Evolutionary conservation across 2,113 vertebrate species (phyloP), one percentile per base, ranked within the genome.

Genomic region (Barbus barbus): DNA sequence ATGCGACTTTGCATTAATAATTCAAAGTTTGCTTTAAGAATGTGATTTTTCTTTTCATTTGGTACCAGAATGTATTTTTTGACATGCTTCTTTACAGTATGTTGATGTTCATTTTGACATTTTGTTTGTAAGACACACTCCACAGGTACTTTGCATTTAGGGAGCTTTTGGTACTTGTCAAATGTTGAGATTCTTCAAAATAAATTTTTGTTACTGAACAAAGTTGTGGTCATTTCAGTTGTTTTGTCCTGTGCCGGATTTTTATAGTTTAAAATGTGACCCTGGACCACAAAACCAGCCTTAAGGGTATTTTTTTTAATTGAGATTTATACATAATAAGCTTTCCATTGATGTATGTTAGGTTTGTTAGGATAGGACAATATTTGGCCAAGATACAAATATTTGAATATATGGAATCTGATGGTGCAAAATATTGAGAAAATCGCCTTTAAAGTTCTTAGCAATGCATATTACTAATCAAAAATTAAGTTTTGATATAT

Each of bases 41-140:
- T 81, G 84, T 90, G 87, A 81, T 82, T 28, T 38, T 76, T 79
- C 84, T 82, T 83, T 89, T 89, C 82, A 41, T 92, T 92, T 93
- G 91, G 61, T 93, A 93, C 84, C 75, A 88, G 87, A 88, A 89
- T 90, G 91, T 93, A 91, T 89, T 89, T n/a, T 91, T 86, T 90
- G 73, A 88, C 73, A 84, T 73, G 67, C 22, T 65, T 83, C 79
- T 93, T 87, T 90, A 92, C 85, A 86, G 84, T 82, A 87, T 26
- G 82, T 89, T 88, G 86, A 87, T 78, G 44, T 85, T 77, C 24
- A 72, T 41, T 87, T 73, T 82, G 81, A 74, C 41, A 84, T 69
- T 85, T 73, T 78, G 58, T 85, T 51, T 81, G 78, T 72, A 69
- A 77, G 26, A 61, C 18, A 71, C 65, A 26, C 36, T 81, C 51